phyloP scores from a whole-genome alignment of 2,113 vertebrate genomes.

The Stigmatopora argus region DNA sequence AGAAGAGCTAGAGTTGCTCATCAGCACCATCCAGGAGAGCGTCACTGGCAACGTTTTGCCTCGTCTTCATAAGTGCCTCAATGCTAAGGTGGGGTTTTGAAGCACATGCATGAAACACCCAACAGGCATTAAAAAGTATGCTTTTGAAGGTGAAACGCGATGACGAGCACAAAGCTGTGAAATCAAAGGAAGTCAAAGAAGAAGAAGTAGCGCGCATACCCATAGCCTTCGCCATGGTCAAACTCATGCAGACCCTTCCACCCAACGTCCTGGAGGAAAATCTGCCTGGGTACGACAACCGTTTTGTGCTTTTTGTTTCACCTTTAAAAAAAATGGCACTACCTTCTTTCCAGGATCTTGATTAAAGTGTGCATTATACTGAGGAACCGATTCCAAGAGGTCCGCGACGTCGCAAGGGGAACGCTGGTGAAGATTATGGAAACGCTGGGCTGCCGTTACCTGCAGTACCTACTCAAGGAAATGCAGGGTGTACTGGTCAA shows the following conservation, averaged over 20 bases:
- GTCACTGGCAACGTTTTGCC: conserved; percentile 81
- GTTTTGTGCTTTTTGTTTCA: background rate
- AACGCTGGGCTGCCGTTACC: conserved; percentile 79
- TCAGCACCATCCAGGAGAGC: conserved; percentile 78
- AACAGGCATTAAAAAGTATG: background rate
- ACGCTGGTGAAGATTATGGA: conserved; percentile 89
- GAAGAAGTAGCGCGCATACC: conserved; percentile 90
- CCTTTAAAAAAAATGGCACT: background rate
- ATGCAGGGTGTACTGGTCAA: conserved; percentile 82
- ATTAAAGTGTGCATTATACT: conserved; percentile 88
- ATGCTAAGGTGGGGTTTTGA: conserved; percentile 76
- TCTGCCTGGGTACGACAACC: conserved; percentile 74
- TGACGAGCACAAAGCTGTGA: conserved; percentile 88
- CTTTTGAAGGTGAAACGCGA: conserved; percentile 81
- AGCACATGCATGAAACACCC: background rate
- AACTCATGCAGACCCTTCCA: conserved; percentile 90
- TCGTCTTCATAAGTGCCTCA: conserved; percentile 85
- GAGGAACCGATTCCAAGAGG: conserved; percentile 90
- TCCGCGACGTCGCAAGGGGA: conserved; percentile 85
- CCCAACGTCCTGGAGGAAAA: conserved; percentile 83
- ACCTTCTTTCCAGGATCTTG: conserved; percentile 73
- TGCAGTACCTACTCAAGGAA: conserved; percentile 88
- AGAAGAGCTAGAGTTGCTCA: conserved; percentile 78
- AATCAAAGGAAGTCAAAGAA: conserved; percentile 84
- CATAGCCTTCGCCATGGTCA: conserved; percentile 91